Conservation (phyloP, 2,888 invertebrate genomes). For the Pterostichus niger region DNA sequence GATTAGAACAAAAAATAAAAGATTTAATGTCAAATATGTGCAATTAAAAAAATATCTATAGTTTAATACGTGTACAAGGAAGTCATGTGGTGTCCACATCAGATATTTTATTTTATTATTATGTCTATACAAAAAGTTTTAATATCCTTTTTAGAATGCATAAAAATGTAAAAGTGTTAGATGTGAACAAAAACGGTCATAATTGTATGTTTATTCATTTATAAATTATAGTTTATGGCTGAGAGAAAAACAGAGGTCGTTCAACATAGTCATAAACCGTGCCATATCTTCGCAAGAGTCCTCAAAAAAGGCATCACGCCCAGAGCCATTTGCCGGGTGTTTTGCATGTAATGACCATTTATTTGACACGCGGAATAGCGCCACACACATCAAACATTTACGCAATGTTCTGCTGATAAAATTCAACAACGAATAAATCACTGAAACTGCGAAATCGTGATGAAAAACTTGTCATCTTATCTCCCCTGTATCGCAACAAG, state of each 20-base stretch:
- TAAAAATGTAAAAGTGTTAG: neutral
- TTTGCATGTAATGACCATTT: slow-evolving; percentile 51
- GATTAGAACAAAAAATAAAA: too few relatives aligned
- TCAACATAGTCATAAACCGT: slow-evolving; percentile 42
- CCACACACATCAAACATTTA: slow-evolving; percentile 48
- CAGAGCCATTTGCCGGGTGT: slow-evolving; percentile 31
- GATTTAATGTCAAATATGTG: too few relatives aligned
- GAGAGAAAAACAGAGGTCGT: slow-evolving; percentile 35
- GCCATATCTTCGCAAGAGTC: slow-evolving; percentile 25
- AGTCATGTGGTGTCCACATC: too few relatives aligned
- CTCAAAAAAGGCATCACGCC: slow-evolving; percentile 42
- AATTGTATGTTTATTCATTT: slow-evolving; percentile 46
- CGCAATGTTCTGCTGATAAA: slow-evolving; percentile 48
- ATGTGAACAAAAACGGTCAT: slow-evolving; percentile 11
- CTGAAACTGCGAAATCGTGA: slow-evolving; percentile 39
- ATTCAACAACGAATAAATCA: slow-evolving; percentile 46
- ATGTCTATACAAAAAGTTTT: too few relatives aligned
- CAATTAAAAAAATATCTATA: too few relatives aligned
- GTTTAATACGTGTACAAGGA: too few relatives aligned
- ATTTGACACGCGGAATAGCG: slow-evolving; percentile 36
- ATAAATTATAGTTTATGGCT: slow-evolving; percentile 30
- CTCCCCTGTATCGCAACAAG: slow-evolving; percentile 4
- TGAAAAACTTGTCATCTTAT: slow-evolving; percentile 53
- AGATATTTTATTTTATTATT: too few relatives aligned
- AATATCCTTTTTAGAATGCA: neutral